Evolutionary conservation across 2,888 invertebrate species (phyloP).

Genomic region (Andrena bicolor): DNA sequence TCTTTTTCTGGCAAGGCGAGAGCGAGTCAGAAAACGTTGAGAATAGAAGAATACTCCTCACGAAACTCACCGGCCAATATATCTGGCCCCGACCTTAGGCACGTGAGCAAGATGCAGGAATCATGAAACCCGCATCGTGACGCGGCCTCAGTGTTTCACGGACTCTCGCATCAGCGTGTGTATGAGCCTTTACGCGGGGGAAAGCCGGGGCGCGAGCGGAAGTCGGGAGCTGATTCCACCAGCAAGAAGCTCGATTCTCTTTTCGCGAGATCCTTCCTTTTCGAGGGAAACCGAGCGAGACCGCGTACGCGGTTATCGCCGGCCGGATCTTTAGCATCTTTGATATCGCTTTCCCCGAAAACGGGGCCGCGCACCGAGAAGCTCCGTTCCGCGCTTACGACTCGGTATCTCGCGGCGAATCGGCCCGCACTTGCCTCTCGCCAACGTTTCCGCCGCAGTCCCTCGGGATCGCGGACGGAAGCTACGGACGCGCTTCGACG

Average conservation of each 20-base stretch:
- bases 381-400: neutral
- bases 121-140: too few relatives aligned
- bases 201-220: neutral
- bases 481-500: neutral
- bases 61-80: too few relatives aligned
- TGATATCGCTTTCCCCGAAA: neutral
- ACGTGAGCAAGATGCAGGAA: too few relatives aligned
- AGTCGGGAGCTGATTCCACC: too few relatives aligned
- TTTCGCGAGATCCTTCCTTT: neutral
- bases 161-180: too few relatives aligned
- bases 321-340: neutral
- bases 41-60: too few relatives aligned
- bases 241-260: too few relatives aligned
- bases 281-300: neutral
- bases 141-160: too few relatives aligned
- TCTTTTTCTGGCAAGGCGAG: too few relatives aligned
- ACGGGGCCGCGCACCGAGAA: neutral
- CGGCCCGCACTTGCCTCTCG: neutral
- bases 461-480: neutral
- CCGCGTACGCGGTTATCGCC: neutral
- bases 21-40: too few relatives aligned
- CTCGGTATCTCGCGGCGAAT: neutral
- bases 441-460: neutral
- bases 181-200: neutral
- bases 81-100: too few relatives aligned